Percentiles rank a stretch among this genome's conserved stretches.
Conservation (phyloP, 37 sponge, comb jelly and placozoan species). For the Ephydatia muelleri region DNA sequence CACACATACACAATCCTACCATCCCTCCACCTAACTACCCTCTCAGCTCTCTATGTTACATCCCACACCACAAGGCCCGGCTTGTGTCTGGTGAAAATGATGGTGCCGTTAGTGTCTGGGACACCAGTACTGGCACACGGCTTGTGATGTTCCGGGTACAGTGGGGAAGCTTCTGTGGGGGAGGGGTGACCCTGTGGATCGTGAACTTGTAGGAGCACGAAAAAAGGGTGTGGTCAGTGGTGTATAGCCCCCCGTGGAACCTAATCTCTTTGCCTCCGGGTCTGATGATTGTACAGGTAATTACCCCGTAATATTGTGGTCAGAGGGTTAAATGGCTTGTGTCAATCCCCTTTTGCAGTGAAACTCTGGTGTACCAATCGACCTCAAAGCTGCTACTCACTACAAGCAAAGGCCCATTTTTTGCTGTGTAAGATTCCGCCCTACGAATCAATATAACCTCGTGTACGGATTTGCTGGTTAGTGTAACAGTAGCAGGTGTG, state of each 20-base stretch:
- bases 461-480: slow-evolving; percentile 86
- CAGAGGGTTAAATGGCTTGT: not conserved
- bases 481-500: not conserved
- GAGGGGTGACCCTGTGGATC: not conserved
- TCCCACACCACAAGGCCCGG: slow-evolving; percentile 44
- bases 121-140: slow-evolving; percentile 43
- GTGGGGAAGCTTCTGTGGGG: not conserved
- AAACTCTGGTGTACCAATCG: slow-evolving; percentile 69
- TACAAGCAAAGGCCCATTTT: slow-evolving; percentile 69
- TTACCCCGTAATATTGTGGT: not conserved
- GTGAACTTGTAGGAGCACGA: slow-evolving; percentile 57
- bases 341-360: slow-evolving; percentile 25
- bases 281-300: slow-evolving; percentile 86
- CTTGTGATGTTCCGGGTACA: slow-evolving; percentile 49
- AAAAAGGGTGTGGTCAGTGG: slow-evolving; percentile 80
- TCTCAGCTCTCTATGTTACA: slow-evolving; percentile 55
- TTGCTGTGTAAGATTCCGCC: slow-evolving; percentile 78
- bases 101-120: slow-evolving; percentile 68
- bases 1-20: not conserved
- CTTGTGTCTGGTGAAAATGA: slow-evolving; percentile 76
- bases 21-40: not conserved
- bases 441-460: slow-evolving; percentile 35
- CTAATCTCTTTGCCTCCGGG: slow-evolving; percentile 76
- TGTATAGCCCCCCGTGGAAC: slow-evolving; percentile 63
- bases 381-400: slow-evolving; percentile 35